These are phyloP conservation scores for Lutjanus argentimaculatus DNA, from an alignment of 2,797 vertebrate genomes.

Conservation along the genomic window DNA sequence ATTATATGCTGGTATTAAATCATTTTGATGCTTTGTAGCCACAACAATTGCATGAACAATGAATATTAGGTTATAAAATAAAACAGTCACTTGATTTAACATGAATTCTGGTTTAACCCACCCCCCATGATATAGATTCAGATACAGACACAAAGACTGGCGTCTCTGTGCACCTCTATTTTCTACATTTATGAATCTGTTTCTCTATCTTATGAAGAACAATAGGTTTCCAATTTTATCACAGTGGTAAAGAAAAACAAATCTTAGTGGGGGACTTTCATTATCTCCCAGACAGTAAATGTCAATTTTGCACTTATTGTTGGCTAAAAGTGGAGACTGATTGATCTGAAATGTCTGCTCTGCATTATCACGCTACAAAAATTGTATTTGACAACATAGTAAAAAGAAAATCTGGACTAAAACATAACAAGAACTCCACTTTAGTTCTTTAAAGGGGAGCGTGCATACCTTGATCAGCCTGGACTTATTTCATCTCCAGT, in stretches of 20 bases:
- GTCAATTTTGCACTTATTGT: no score
- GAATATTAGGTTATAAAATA: no score
- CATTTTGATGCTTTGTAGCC: no score
- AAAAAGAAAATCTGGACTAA: not conserved
- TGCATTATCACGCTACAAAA: not conserved
- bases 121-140: no score
- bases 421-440: not conserved
- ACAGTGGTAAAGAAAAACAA: not conserved
- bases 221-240: not conserved
- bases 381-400: not conserved
- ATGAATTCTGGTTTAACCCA: no score
- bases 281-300: no score
- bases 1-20: no score
- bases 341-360: not conserved
- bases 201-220: not conserved
- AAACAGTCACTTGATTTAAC: no score
- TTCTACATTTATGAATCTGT: not conserved
- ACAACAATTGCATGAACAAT: no score
- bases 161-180: no score
- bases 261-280: not conserved
- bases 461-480: not conserved
- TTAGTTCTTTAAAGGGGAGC: not conserved
- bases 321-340: not conserved
- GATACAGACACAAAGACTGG: no score
- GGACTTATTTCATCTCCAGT: not conserved